A percentile compares a stretch with the other conserved stretches of the same genome.
Evolutionary conservation across 2,113 vertebrate genomes (phyloP).

Genomic region (Stercorarius parasiticus): DNA sequence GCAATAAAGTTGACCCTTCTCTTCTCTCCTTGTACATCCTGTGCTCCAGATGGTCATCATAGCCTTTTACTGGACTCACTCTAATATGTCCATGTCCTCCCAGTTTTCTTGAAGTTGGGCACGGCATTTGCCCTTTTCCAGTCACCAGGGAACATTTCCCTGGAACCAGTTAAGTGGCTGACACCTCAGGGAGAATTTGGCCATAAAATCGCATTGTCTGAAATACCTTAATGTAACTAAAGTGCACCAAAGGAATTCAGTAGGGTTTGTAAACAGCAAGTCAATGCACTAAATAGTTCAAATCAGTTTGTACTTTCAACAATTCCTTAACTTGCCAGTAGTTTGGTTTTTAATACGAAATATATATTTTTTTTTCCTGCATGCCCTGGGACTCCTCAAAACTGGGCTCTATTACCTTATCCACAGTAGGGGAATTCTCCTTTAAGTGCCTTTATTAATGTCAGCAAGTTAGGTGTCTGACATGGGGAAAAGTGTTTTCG

Average conservation of each 20-base stretch:
- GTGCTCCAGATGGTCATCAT: not conserved
- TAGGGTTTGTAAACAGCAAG: not conserved
- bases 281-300: not conserved
- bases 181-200: not conserved
- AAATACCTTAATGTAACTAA: not conserved
- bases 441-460: not conserved
- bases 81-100: not conserved
- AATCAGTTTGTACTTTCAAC: not conserved
- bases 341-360: not conserved
- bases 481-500: not conserved
- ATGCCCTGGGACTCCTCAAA: not conserved
- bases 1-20: not conserved
- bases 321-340: not conserved
- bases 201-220: not conserved
- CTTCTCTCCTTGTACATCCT: not conserved
- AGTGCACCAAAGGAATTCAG: not conserved
- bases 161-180: not conserved
- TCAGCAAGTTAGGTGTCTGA: not conserved
- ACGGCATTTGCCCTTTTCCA: not conserved
- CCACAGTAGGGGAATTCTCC: not conserved
- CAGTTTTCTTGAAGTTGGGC: not conserved
- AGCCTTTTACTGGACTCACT: not conserved
- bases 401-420: not conserved
- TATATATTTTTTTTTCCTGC: not conserved
- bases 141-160: not conserved